These are phyloP conservation scores for Myotis myotis DNA, from an alignment of 2,797 vertebrate genomes.

Conservation along the genomic window DNA sequence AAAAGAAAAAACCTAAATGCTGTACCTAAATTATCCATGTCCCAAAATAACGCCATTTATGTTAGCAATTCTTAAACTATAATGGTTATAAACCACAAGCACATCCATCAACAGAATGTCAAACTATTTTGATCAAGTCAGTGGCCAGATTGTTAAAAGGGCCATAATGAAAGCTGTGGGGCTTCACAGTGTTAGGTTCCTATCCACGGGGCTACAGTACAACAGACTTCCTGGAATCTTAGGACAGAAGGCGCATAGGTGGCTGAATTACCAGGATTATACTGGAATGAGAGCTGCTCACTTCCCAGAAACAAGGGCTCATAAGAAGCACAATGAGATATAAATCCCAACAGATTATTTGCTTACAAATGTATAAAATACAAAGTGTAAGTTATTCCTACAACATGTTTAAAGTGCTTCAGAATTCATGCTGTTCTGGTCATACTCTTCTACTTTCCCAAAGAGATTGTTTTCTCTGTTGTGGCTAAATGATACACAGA, in stretches of 20 bases:
- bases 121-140: slow-evolving; percentile 59
- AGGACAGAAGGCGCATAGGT: not conserved
- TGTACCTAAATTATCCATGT: not conserved
- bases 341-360: not conserved
- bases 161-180: slow-evolving; percentile 35
- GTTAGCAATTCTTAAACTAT: slow-evolving; percentile 6
- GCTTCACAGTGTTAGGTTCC: slow-evolving; percentile 22
- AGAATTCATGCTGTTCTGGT: slow-evolving; percentile 39
- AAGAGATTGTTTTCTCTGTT: not conserved
- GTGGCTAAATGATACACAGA: slow-evolving; percentile 52
- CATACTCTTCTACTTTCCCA: not conserved
- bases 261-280: slow-evolving; percentile 49
- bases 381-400: slow-evolving; percentile 8
- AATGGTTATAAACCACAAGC: slow-evolving; percentile 51
- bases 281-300: slow-evolving; percentile 21
- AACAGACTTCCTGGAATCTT: not conserved
- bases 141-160: slow-evolving; percentile 57
- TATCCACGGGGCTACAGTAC: not conserved
- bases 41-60: not conserved
- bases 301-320: not conserved
- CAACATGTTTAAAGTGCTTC: slow-evolving; percentile 46
- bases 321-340: slow-evolving; percentile 52
- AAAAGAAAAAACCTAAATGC: slow-evolving; percentile 32
- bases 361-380: not conserved
- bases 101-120: slow-evolving; percentile 66